Base-by-base conservation (phyloP, 2,113 vertebrate genomes). In the Bombycilla garrulus region DNA sequence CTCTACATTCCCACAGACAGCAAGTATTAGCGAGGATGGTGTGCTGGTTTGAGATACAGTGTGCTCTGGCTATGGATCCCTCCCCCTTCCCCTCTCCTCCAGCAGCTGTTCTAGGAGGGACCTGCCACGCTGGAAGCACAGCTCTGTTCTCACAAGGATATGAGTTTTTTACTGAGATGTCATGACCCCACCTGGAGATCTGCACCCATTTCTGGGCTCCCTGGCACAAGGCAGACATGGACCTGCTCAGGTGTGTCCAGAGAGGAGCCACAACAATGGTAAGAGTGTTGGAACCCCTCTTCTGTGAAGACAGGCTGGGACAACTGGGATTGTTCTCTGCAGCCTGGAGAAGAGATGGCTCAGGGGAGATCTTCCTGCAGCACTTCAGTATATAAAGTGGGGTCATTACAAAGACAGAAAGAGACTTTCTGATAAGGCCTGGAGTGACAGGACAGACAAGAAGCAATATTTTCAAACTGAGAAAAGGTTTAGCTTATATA, bases 121-220 rank as follows among this genome's bases (percentile, higher is more conserved):
- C 15, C 2, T 33, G 10, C 24, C 31, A 69, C 4, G 4, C 15
- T 33, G 45, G 20, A 86, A 70, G 35, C 0, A 0, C 1, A 38
- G 31, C 48, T 65, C 62, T 28, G 0, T 29, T 79, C 62, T 57
- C 3, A 0, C 23, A 76, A 18, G 40, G 15, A 64, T 0, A 0
- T 23, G 66, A 72, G 29, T 48, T 82, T 48, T 82, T 57, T 50
- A 42, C 28, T 36, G 28, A 38, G 35, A 42, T 2, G 1, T 15
- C 44, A 45, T n/a, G 38, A 65, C 23, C 44, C 18, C 77, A 56
- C 2, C 11, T 57, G 33, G 15, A 89, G 8, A 45, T n/a, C 24
- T 53, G 33, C 17, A 67, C 15, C 7, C 35, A 72, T 21, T 35
- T 81, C 67, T 56, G 58, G 33, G 21, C 11, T 20, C 16, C 60